Evolutionary conservation across 2,888 invertebrate species (phyloP), one percentile per base, ranked within the genome.

Genomic region (Volucella inanis): DNA sequence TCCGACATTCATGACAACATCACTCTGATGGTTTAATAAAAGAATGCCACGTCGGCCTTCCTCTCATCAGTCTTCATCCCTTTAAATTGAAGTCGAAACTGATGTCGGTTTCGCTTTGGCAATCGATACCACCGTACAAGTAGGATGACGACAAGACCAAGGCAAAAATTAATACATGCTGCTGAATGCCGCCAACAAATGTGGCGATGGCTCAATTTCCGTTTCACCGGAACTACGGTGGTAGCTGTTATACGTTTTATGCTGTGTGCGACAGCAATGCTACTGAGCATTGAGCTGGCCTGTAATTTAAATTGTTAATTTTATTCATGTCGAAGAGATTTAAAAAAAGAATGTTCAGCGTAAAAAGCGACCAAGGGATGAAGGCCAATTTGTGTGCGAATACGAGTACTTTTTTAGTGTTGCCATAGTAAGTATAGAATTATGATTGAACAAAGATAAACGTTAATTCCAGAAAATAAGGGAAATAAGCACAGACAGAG

Each of bases 251-350:
- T 85, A 67, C 52, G 71, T 50, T 68, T 62, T 80, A 85, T 80
- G 76, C 85, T 76, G 70, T 65, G 79, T 76, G 55, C 43, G 64
- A 65, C 65, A 52, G 70, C 75, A 80, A 85, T 78, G 57, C 84
- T 79, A 80, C 71, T 62, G 71, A 76, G 59, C 74, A 67, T 47
- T 49, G 79, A 54, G 65, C 39, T 18, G 52, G 62, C 57, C 61
- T 80, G 76, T 80, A 85, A 71, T 80, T 80, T 80, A 80, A 85
- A 85, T 80, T 85, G 85, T 85, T 85, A 85, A 85, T 85, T 80
- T 76, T 76, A 85, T 85, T 85, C 80, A 76, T 72, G 76, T 70
- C 39, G 52, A 75, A 64, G 55, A 18, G 49, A 31, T 45, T 38
- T 55, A 62, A 74, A 62, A n/a, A 41, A 49, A 39, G 41, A 55